Evolutionary conservation across 1,140 invertebrate species (phyloP), one percentile per base, ranked within the genome.

Genomic region (Pogonognathellus flavescens): DNA sequence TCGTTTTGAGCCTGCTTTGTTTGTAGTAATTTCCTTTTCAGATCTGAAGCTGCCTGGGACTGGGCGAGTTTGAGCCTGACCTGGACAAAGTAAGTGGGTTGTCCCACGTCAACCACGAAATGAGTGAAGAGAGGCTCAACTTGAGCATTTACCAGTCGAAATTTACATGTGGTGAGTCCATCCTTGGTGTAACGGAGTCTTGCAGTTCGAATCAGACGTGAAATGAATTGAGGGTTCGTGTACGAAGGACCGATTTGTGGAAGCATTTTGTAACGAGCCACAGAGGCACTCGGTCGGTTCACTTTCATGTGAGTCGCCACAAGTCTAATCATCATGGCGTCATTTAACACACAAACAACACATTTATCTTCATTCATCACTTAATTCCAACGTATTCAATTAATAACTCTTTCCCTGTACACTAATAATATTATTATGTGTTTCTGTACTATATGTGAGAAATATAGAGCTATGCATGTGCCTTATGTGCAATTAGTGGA

Each of bases 161-260:
- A 93, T 52, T 90, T 88, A 8, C 91, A 89, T 60, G 91, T 92
- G 87, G 92, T 93, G 49, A 93, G 89, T 5, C 92, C 92, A 87
- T 93, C 92, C 80, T 91, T 89, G 53, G 90, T 89, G 87, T 91
- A 92, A 4, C 92, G 89, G 55, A 91, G 90, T 60, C 90, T 89
- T 1, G 91, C 91, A 11, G 92, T 92, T 72, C 91, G 88, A 70
- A 93, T 88, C 22, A 93, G 89, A 13, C 88, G 85, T 13, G 90
- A 91, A 88, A 91, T 90, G 86, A 91, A 91, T 8, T 90, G 90
- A 66, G 31, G 31, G n/a, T 91, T 90, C 9, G 91, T 90, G 82
- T 89, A 89, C 70, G 92, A 86, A 80, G 92, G 91, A 20, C 22
- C 22, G 41, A 89, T 88, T 88, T 93, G 92, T 84, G 91, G 91